Conservation (phyloP, 2,113 vertebrate species). For the Aegithalos caudatus region DNA sequence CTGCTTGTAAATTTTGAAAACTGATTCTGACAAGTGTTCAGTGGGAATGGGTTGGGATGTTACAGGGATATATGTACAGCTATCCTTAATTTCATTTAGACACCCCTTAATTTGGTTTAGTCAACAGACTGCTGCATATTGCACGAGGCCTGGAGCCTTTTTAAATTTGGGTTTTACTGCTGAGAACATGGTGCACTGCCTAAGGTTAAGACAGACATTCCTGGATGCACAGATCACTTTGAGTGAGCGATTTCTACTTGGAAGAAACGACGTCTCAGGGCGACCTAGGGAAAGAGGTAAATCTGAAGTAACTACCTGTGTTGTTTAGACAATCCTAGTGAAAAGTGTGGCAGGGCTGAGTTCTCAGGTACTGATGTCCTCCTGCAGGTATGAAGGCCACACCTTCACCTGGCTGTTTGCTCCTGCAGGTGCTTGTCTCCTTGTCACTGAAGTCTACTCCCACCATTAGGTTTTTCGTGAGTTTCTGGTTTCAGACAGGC, state of each 20-base stretch:
- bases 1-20: neutral
- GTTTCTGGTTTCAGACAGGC: neutral
- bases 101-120: neutral
- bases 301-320: neutral
- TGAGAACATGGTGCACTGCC: neutral
- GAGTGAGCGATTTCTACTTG: neutral
- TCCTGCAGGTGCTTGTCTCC: neutral
- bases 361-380: neutral
- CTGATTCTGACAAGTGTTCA: neutral
- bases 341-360: neutral
- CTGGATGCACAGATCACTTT: neutral
- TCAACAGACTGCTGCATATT: neutral
- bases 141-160: neutral
- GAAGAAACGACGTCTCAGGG: fast-evolving
- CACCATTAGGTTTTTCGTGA: neutral
- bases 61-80: neutral
- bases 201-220: neutral
- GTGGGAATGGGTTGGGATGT: neutral
- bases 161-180: neutral
- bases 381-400: neutral
- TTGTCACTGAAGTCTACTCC: neutral
- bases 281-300: neutral
- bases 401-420: neutral
- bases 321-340: neutral
- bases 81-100: neutral